Percentiles rank a stretch among this genome's conserved stretches.
Evolutionary conservation across 2,888 invertebrate species (phyloP).

Genomic region (Cephus runcator): DNA sequence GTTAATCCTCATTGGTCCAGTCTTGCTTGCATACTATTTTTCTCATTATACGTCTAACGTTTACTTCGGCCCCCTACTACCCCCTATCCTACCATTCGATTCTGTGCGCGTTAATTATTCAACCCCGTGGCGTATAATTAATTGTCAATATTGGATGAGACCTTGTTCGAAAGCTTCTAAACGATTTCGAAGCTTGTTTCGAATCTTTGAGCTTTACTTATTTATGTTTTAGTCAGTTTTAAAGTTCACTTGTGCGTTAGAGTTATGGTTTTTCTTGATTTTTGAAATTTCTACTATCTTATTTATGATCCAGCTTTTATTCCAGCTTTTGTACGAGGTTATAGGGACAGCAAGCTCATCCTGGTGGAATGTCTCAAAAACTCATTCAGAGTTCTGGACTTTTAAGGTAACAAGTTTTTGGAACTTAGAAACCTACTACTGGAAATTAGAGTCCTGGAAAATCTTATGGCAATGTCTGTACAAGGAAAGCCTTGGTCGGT

Average conservation of each 20-base stretch:
- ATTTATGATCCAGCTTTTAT: neutral
- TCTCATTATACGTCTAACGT: neutral
- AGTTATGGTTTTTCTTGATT: neutral
- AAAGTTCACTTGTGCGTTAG: neutral
- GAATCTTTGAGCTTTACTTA: neutral
- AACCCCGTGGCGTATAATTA: neutral
- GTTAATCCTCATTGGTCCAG: neutral
- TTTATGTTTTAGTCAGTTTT: neutral
- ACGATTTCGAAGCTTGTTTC: neutral
- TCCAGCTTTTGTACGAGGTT: neutral
- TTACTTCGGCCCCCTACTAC: neutral
- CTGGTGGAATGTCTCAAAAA: conserved; percentile 39
- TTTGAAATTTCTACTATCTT: neutral
- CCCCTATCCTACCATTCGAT: neutral
- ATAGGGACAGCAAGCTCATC: conserved; percentile 53
- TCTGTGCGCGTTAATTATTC: neutral
- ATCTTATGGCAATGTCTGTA: conserved; percentile 66
- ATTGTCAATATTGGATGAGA: neutral
- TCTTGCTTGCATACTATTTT: neutral
- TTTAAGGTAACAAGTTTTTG: conserved; percentile 72
- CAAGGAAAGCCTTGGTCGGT: conserved; percentile 73
- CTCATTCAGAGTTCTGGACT: conserved; percentile 63
- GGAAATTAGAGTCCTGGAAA: conserved; percentile 58
- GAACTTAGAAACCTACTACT: conserved; percentile 64
- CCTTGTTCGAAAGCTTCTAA: neutral